Evolutionary conservation across 2,797 vertebrate genomes (phyloP).

Genomic region (Acanthiza pusilla): DNA sequence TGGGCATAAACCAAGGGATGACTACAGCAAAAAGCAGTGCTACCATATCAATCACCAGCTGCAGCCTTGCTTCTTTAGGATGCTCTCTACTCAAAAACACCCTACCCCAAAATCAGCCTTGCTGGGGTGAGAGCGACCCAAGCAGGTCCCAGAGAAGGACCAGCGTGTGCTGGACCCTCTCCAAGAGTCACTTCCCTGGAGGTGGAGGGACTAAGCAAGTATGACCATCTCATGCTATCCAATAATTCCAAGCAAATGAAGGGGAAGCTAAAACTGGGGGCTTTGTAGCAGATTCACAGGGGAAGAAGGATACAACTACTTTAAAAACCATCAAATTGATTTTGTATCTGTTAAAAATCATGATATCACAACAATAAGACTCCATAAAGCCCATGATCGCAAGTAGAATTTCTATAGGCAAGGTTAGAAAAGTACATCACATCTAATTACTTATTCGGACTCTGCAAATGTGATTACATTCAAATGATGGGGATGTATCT

Average conservation of each 20-base stretch:
- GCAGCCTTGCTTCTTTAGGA: background rate
- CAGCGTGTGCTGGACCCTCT: rapidly evolving
- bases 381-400: background rate
- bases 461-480: background rate
- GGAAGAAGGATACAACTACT: background rate
- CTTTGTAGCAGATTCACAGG: background rate
- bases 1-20: background rate
- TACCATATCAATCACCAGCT: background rate
- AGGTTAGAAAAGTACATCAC: background rate
- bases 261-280: background rate
- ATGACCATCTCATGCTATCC: background rate
- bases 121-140: background rate
- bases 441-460: background rate
- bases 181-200: background rate
- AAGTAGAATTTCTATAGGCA: background rate
- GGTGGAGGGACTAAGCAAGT: background rate
- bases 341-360: background rate
- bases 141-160: background rate
- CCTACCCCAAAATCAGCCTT: background rate
- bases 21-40: background rate
- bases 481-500: background rate
- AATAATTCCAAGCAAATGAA: background rate
- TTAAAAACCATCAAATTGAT: background rate
- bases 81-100: background rate
- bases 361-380: background rate